Evolutionary conservation across 2,113 vertebrate species (phyloP), one percentile per base, ranked within the genome.

Genomic region (Himantopus leucocephalus): DNA sequence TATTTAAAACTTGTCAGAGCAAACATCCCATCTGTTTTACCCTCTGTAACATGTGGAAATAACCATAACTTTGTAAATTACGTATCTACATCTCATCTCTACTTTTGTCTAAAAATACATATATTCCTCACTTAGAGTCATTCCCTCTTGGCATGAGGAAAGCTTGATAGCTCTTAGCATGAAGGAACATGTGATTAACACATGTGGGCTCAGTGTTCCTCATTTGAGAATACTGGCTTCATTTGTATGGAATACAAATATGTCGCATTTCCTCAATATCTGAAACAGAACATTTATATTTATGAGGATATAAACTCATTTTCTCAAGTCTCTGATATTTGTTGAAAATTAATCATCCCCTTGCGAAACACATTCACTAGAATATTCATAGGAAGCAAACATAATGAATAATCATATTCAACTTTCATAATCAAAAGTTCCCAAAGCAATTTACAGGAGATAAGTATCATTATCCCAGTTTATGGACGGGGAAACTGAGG

Each of bases 361-460:
- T 91, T 92, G 95, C 1, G 41, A 97, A 96, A 97, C 83, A 94
- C 75, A 78, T 92, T 89, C 94, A 92, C 95, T 95, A 94, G 86
- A 96, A 97, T 97, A 97, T 96, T 97, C 96, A 95, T 96, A 96
- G 93, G 96, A 95, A 87, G 96, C 92, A 97, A 97, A 95, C 91
- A 97, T 94, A 81, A 95, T 67, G 87, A 96, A 97, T 97, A 95
- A 94, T 95, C 81, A 95, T 94, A 87, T 94, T 94, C 89, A 94
- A 41, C 83, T 91, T 94, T 70, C 84, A 94, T 91, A 92, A 95
- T 96, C 88, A 91, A 85, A 96, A 96, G 80, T 91, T 94, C 94
- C 87, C 80, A 95, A 95, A 95, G 94, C 76, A 96, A 94, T 97
- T 97, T 95, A 50, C 43, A 48, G 37, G 58, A 94, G 80, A 82